Base-by-base conservation (phyloP, 2,888 invertebrate genomes). In the Amblyjoppa proteus region DNA sequence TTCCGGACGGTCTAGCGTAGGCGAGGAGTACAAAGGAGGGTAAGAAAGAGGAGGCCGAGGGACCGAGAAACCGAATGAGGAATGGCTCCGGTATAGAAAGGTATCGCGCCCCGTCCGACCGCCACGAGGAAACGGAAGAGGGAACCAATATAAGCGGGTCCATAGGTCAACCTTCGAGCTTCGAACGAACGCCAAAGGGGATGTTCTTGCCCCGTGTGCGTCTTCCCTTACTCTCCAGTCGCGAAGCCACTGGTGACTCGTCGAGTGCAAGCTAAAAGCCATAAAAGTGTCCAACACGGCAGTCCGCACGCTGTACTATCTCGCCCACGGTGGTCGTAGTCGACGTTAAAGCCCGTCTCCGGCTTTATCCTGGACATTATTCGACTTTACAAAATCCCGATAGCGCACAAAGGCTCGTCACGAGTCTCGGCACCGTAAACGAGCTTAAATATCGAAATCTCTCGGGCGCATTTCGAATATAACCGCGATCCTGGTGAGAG, bases 71-170 rank as follows among this genome's bases (percentile, higher is more conserved):
- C 76, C 77, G 85, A 82, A 85, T 87, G 85, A 85, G 45, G 79
- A 69, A 87, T 82, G 76, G 64, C 74, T 25, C 64, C 41, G 69
- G 68, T 77, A 53, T 45, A 68, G 82, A 77, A 77, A 83, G 81
- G 83, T 84, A 81, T 84, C 34, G 51, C n/a, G 34, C 25, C 71
- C 64, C 58, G 53, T 34, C 49, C 38, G 66, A 64, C 56, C 51
- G 71, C 51, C 58, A 45, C 71, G 61, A 56, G 75, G 56, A 58
- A 73, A 68, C 70, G 73, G 83, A 58, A 78, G 71, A 77, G 71
- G 70, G 76, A 85, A 85, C 70, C 83, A 74, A 87, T 87, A 84
- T 81, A 75, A 86, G 31, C 80, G 68, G 68, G 80, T 79, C 75
- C 82, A 76, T 84, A 56, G 84, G 81, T 80, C 84, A 84, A 84